A percentile compares a stretch with the other conserved stretches of the same genome.
phyloP scores from a whole-genome alignment of 2,113 vertebrate species.

The Lophotis ruficrista region DNA sequence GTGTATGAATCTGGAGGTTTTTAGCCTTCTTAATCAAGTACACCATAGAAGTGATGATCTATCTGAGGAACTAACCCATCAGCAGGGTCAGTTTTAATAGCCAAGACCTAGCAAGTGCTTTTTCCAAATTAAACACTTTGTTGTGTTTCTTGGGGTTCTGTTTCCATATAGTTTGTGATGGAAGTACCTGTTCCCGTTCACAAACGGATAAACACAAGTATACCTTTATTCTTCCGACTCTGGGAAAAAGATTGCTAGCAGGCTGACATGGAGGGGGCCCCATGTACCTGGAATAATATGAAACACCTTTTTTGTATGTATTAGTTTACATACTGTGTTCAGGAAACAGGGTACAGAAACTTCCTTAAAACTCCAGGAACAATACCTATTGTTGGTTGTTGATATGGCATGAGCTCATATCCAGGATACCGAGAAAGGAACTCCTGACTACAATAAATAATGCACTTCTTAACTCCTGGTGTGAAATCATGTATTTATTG shows the following conservation, averaged over 20 bases:
- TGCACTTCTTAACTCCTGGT: slow-evolving; percentile 68
- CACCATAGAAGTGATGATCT: neutral
- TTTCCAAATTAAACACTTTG: neutral
- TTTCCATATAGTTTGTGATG: neutral
- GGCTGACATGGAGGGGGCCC: slow-evolving; percentile 16
- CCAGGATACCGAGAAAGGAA: slow-evolving; percentile 69
- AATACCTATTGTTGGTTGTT: slow-evolving; percentile 81
- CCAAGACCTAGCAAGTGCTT: neutral
- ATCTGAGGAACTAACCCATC: neutral
- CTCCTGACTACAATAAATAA: slow-evolving; percentile 72
- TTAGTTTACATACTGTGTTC: slow-evolving; percentile 71
- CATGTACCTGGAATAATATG: slow-evolving; percentile 73
- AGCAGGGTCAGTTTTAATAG: neutral
- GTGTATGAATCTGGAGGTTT: neutral
- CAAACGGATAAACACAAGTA: neutral
- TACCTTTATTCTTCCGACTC: neutral
- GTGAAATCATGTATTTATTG: slow-evolving; percentile 54
- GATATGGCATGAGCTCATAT: slow-evolving; percentile 82
- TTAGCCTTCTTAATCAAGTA: neutral
- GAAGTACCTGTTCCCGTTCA: slow-evolving; percentile 5
- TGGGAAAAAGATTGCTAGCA: slow-evolving; percentile 55
- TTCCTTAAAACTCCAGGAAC: slow-evolving; percentile 79
- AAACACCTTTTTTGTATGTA: slow-evolving; percentile 67
- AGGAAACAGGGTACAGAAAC: slow-evolving; percentile 80
- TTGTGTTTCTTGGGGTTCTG: neutral